These are phyloP conservation scores for Bettongia penicillata DNA, from an alignment of 2,113 vertebrate species.

Conservation along the genomic window DNA sequence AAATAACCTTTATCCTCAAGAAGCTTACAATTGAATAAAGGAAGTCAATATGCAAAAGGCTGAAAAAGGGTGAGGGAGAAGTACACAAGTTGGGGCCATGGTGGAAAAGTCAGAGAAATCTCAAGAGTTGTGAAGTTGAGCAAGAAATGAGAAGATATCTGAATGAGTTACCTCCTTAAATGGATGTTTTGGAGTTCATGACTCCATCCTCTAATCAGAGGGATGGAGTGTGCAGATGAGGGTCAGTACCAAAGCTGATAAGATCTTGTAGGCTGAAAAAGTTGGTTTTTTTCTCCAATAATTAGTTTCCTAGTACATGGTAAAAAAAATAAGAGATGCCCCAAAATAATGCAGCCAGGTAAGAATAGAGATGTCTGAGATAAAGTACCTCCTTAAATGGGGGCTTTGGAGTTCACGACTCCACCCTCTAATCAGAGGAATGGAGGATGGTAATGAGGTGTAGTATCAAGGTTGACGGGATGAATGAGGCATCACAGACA, in stretches of 20 bases:
- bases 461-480: too few species aligned
- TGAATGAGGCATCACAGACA: background rate
- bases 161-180: background rate
- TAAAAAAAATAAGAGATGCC: too few species aligned
- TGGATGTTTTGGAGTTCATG: background rate
- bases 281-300: too few species aligned
- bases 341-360: too few species aligned
- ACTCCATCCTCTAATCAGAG: too few species aligned
- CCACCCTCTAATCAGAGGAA: background rate
- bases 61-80: background rate
- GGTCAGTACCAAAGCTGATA: too few species aligned
- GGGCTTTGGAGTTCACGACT: too few species aligned
- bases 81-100: background rate
- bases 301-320: too few species aligned
- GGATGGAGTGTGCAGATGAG: too few species aligned
- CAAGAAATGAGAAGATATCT: background rate
- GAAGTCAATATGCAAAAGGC: background rate
- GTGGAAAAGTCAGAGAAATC: background rate
- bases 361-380: too few species aligned
- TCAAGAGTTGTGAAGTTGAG: background rate
- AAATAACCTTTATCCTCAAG: background rate
- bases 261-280: too few species aligned
- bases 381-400: too few species aligned
- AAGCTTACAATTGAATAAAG: background rate
- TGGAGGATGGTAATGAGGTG: background rate